These are phyloP conservation scores for Trachelus iudaicus DNA, from an alignment of 2,888 invertebrate genomes.

Conservation along the genomic window DNA sequence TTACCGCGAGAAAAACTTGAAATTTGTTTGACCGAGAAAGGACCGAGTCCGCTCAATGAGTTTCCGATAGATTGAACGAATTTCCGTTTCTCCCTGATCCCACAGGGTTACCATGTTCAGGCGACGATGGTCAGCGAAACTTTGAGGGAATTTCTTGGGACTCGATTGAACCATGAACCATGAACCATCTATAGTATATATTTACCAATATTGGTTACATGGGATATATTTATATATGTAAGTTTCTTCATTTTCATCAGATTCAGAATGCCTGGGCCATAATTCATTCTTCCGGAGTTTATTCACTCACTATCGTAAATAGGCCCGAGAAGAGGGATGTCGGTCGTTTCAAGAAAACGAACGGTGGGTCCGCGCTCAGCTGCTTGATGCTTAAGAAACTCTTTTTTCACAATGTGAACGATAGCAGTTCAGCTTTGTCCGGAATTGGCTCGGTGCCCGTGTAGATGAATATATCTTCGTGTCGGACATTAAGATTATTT, in stretches of 20 bases:
- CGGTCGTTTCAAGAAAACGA: conserved; percentile 19
- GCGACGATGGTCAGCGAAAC: neutral
- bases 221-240: neutral
- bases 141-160: neutral
- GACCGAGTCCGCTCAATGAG: neutral
- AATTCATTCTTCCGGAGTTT: neutral
- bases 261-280: neutral
- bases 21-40: neutral
- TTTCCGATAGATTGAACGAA: neutral
- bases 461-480: conserved; percentile 5
- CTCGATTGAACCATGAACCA: neutral
- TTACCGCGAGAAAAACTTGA: neutral
- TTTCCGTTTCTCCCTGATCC: neutral
- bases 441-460: conserved; percentile 27
- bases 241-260: neutral
- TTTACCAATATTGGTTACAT: neutral
- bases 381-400: conserved; percentile 18
- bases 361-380: conserved; percentile 21
- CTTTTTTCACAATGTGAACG: conserved; percentile 20
- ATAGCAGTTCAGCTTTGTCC: conserved; percentile 24
- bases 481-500: conserved; percentile 21
- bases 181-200: neutral
- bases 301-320: neutral
- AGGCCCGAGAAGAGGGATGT: conserved; percentile 4
- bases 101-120: neutral